phyloP scores from a whole-genome alignment of 1,140 invertebrate genomes.

The Drosophila mojavensis region DNA sequence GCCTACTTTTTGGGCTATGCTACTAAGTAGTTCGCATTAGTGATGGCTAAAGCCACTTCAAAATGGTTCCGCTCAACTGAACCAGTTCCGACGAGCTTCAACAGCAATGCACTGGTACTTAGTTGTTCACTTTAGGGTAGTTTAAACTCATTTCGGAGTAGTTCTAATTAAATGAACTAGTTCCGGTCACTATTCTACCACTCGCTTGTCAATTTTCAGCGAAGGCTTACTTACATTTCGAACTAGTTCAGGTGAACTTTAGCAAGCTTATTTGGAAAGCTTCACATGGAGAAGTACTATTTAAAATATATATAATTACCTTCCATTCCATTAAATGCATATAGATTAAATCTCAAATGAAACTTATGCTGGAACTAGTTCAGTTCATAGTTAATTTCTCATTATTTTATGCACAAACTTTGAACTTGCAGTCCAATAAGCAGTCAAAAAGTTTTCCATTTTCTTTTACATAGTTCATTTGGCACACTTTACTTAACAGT shows the following conservation, averaged over 20 bases:
- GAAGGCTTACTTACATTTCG: no score
- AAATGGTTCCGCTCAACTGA: slow-evolving; percentile 1
- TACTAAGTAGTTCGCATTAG: slow-evolving; percentile 17
- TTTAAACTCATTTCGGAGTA: neutral
- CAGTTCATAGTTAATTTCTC: neutral
- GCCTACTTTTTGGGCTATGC: slow-evolving; percentile 55
- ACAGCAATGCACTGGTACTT: neutral
- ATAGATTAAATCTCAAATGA: neutral
- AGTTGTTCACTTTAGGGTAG: no score
- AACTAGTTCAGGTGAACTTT: no score
- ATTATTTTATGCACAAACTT: no score
- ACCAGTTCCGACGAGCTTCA: slow-evolving; percentile 16
- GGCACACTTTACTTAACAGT: neutral
- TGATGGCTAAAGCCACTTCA: neutral
- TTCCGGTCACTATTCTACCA: neutral
- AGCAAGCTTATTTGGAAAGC: no score
- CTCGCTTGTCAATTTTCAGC: no score
- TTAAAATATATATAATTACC: neutral
- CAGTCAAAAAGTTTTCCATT: neutral
- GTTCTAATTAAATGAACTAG: neutral
- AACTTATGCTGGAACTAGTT: slow-evolving; percentile 2
- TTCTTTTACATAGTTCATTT: no score
- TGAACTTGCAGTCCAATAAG: neutral
- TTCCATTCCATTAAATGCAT: no score
- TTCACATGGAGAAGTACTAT: no score